Evolutionary conservation across 2,888 invertebrate species (phyloP).

Genomic region (Choreutis nemorana): DNA sequence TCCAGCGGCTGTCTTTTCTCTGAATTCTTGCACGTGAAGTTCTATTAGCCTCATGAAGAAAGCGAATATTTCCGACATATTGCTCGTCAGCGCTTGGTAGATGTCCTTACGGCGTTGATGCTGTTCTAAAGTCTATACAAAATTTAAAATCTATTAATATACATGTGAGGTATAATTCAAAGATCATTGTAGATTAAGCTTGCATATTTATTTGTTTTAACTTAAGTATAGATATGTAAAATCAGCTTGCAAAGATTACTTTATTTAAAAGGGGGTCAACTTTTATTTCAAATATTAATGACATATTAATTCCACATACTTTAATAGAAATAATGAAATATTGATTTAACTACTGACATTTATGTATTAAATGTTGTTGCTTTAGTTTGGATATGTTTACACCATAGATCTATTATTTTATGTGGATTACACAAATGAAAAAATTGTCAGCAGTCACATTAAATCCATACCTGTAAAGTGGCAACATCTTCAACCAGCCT

Average conservation of each 20-base stretch:
- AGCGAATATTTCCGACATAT: constrained; percentile 88
- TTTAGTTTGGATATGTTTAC: background rate
- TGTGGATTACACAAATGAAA: background rate
- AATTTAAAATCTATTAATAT: constrained; percentile 1
- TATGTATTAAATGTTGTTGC: background rate
- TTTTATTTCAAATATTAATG: background rate
- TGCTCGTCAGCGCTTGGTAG: constrained; percentile 85
- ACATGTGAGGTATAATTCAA: too few species aligned
- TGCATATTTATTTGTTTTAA: background rate
- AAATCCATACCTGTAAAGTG: constrained; percentile 72
- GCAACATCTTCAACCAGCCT: constrained; percentile 94
- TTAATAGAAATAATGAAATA: too few species aligned
- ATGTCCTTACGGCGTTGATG: constrained; percentile 90
- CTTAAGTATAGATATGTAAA: background rate
- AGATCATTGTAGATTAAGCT: background rate
- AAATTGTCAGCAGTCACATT: background rate
- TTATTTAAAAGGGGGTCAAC: background rate
- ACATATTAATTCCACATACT: too few species aligned
- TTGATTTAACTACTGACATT: background rate
- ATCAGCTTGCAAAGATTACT: background rate
- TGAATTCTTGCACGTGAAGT: constrained; percentile 79
- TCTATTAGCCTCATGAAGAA: constrained; percentile 85
- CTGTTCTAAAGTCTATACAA: constrained; percentile 77
- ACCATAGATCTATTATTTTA: background rate
- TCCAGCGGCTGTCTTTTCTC: constrained; percentile 70